Base-by-base conservation (phyloP, 2,797 vertebrate species). In the Trachops cirrhosus region DNA sequence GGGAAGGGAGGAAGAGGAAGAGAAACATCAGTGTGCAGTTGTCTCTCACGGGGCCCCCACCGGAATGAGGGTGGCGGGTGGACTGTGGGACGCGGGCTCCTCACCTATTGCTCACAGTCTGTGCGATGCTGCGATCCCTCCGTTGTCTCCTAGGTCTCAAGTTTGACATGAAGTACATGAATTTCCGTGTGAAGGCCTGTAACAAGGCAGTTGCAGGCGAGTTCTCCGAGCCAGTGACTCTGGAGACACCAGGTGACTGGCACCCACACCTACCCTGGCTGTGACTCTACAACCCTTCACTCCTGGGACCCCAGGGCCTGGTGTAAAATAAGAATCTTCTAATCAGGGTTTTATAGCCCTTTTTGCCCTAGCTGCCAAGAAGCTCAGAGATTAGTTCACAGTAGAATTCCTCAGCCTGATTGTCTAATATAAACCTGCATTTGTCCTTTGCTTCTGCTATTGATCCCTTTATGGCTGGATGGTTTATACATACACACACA, bases 151-250 rank as follows among this genome's bases (percentile, higher is more conserved):
- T 97, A 99, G 99, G 99, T 95, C 98, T 99, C 93, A 99, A 99
- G 85, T 99, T 99, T 80, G 99, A 99, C 97, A 99, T 99, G 44
- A 99, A 99, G 6, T 99, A 98, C 98, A 99, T 99, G 98, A 99
- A 99, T 6, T 99, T 99, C 92, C 99, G 99, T 1, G 99, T 99
- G 78, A 99, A 98, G 96, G 99, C 99, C 0, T 99, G 99, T 46
- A 99, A 99, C 98, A 99, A 99, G 97, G 99, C 99, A 0, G 99
- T 99, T 86, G 99, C 99, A 0, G 99, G 99, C 54, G 99, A 99
- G 93, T 99, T 99, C 98, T 99, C 99, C 0, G 99, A 99, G 97
- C 98, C 99, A 0, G 97, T 99, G 84, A 99, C 99, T 67, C 96
- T 99, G 93, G 99, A 99, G 98, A 99, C 99, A 0, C 98, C 98